Percentiles rank a stretch among this genome's conserved stretches.
Evolutionary conservation across 2,113 vertebrate genomes (phyloP).

Genomic region (Cyanoramphus novaezelandiae): DNA sequence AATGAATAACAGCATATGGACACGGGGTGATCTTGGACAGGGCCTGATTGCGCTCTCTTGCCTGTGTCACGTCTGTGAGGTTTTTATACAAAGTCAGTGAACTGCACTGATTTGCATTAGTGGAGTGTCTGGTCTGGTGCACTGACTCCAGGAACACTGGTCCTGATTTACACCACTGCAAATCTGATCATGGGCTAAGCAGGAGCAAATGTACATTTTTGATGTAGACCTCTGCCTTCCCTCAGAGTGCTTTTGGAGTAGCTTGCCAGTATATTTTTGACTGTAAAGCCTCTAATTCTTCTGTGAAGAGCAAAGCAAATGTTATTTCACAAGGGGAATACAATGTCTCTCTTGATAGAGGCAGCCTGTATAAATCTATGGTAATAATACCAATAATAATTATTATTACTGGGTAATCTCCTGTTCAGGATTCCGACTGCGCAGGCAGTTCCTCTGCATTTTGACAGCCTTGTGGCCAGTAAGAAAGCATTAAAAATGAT

Average conservation of each 20-base stretch:
- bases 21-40: neutral
- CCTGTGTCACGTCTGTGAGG: neutral
- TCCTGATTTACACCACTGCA: neutral
- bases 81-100: neutral
- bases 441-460: constrained; percentile 12
- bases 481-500: constrained; percentile 38
- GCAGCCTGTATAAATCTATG: neutral
- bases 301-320: constrained; percentile 21
- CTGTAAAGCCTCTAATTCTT: neutral
- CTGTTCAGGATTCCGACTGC: neutral
- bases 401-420: constrained; percentile 4
- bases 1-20: constrained; percentile 29
- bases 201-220: neutral
- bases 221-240: neutral
- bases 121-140: neutral
- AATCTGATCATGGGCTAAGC: neutral
- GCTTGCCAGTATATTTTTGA: neutral
- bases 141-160: neutral
- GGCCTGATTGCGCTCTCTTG: neutral
- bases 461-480: constrained; percentile 30
- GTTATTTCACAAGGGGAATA: neutral
- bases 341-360: neutral
- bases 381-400: constrained; percentile 14
- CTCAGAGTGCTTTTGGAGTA: neutral
- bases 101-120: neutral